Conservation (phyloP, 2,113 vertebrate genomes). For the Notothenia rossii region DNA sequence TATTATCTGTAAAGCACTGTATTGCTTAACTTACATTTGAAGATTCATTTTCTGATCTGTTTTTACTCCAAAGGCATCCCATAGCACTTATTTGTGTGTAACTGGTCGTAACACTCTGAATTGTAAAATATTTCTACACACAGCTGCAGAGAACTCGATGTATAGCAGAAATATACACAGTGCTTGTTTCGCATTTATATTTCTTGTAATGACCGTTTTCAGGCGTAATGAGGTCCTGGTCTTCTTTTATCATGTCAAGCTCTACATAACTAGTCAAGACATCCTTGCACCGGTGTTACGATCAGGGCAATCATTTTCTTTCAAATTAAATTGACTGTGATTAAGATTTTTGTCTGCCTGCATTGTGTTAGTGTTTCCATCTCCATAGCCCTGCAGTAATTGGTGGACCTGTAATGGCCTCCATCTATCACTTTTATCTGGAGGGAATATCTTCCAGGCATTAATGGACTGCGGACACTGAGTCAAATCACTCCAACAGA, state of each 20-base stretch:
- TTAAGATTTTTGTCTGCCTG: constrained; percentile 7
- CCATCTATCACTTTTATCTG: constrained; percentile 37
- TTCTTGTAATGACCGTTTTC: not conserved
- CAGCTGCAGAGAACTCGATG: not conserved
- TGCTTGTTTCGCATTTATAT: not conserved
- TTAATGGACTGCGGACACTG: constrained; percentile 10
- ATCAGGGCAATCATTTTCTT: not conserved
- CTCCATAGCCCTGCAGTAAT: constrained; percentile 1
- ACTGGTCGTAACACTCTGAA: not conserved
- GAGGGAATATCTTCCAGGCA: constrained; percentile 15
- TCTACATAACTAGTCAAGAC: not conserved
- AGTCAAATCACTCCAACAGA: constrained; percentile 32
- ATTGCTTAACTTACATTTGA: not conserved
- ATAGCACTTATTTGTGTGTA: not conserved
- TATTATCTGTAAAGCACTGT: not conserved
- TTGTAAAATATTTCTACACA: not conserved
- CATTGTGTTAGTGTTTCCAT: not conserved
- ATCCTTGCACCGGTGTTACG: not conserved
- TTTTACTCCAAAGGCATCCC: not conserved
- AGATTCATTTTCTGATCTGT: not conserved
- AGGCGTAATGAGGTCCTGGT: not conserved
- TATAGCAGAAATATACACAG: not conserved
- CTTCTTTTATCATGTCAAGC: not conserved
- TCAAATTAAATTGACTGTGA: constrained; percentile 16
- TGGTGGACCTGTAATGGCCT: constrained; percentile 35